Conservation (phyloP, 2,113 vertebrate genomes). For the Azemiops feae region DNA sequence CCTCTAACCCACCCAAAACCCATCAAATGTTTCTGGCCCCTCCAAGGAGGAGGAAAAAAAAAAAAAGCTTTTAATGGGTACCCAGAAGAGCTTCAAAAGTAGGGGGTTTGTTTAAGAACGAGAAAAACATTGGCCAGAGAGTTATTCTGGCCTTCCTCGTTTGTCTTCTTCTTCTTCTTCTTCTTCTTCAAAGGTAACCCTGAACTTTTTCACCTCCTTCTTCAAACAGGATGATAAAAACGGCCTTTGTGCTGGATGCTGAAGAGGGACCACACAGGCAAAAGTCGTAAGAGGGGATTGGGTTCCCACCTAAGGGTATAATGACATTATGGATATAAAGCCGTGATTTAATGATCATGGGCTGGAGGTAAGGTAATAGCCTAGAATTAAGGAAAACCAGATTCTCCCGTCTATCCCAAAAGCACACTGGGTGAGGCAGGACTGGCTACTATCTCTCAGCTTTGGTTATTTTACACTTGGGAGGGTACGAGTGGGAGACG, state of each 20-base stretch:
- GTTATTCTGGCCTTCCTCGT: conserved; percentile 54
- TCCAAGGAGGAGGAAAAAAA: conserved; percentile 56
- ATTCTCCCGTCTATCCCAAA: neutral
- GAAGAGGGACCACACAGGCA: conserved; percentile 65
- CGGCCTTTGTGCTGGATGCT: conserved; percentile 66
- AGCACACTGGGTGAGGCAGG: neutral
- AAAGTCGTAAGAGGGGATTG: neutral
- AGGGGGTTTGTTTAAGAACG: conserved; percentile 72
- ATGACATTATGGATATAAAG: neutral
- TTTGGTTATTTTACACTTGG: neutral
- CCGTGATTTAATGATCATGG: neutral
- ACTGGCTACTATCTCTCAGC: neutral
- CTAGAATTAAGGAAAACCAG: neutral
- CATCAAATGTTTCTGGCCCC: conserved; percentile 68
- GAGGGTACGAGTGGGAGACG: neutral
- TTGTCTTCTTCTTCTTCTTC: conserved; percentile 60
- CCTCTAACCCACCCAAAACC: conserved; percentile 49
- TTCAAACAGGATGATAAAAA: conserved; percentile 58
- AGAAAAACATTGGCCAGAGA: conserved; percentile 51
- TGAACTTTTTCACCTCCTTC: conserved; percentile 51
- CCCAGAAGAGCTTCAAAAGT: conserved; percentile 73
- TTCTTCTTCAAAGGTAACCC: conserved; percentile 28
- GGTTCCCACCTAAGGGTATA: neutral
- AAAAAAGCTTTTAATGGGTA: conserved; percentile 72
- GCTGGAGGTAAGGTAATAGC: neutral